Percentiles rank a stretch among this genome's conserved stretches.
Conservation (phyloP, 2,113 vertebrate species). For the Ibidorhyncha struthersii region DNA sequence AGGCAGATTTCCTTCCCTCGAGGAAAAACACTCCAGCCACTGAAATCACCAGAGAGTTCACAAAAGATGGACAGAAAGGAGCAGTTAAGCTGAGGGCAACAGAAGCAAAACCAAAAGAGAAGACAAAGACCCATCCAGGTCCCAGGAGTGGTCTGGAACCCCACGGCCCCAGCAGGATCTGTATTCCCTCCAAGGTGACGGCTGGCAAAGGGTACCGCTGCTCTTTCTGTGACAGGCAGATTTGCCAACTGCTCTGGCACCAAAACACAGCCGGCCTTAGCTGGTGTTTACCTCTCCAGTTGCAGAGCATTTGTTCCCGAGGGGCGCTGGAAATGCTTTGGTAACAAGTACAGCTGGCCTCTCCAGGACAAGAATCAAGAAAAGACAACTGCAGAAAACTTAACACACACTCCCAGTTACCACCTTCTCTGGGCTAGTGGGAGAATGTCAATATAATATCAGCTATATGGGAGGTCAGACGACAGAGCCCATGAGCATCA, state of each 20-base stretch:
- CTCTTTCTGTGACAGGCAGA: not conserved
- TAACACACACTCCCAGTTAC: not conserved
- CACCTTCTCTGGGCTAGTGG: not conserved
- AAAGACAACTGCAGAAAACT: not conserved
- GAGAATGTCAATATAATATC: not conserved
- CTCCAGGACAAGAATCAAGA: not conserved
- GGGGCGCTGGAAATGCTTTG: not conserved
- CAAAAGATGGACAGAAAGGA: not conserved
- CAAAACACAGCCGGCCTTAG: not conserved
- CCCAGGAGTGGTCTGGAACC: not conserved
- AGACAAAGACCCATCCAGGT: not conserved
- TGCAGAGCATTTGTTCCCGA: fast-evolving
- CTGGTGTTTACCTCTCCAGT: not conserved
- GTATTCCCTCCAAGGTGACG: not conserved
- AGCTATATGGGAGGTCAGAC: not conserved
- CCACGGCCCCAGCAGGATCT: not conserved
- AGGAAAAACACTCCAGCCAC: not conserved
- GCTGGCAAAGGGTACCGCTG: not conserved
- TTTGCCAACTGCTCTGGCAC: not conserved
- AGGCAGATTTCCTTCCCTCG: not conserved
- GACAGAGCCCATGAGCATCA: not conserved
- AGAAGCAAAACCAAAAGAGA: not conserved
- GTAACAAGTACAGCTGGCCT: not conserved
- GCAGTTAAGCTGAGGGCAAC: not conserved
- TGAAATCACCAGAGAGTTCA: not conserved